Conservation (phyloP, 2,888 invertebrate genomes). For the Oxyscelio sp. region DNA sequence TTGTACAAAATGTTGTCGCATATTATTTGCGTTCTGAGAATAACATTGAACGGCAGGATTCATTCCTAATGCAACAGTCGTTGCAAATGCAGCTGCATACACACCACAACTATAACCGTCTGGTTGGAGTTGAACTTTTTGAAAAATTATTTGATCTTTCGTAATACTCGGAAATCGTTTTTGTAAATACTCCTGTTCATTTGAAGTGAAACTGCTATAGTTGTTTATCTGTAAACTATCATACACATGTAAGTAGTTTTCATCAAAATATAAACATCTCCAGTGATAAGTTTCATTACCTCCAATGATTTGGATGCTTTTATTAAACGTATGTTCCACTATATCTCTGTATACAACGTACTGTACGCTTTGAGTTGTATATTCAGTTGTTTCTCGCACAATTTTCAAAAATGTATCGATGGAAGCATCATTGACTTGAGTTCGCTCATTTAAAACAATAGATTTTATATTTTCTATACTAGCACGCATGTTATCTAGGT, state of each 20-base stretch:
- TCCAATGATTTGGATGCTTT: slow-evolving; percentile 18
- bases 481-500: slow-evolving; percentile 1
- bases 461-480: neutral
- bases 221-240: slow-evolving; percentile 2
- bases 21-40: neutral
- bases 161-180: slow-evolving; percentile 2
- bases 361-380: slow-evolving; percentile 1
- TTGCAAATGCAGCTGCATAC: neutral
- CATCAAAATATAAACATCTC: slow-evolving; percentile 9
- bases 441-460: neutral
- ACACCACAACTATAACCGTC: neutral
- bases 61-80: neutral
- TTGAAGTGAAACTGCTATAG: neutral
- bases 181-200: neutral
- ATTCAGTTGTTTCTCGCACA: slow-evolving; percentile 13
- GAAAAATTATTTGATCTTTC: neutral
- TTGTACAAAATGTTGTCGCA: neutral
- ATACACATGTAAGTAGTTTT: neutral
- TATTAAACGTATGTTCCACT: neutral
- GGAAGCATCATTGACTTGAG: slow-evolving; percentile 6
- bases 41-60: neutral
- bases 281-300: neutral
- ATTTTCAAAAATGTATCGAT: slow-evolving; percentile 26
- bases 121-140: neutral
- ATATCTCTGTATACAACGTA: slow-evolving; percentile 3